Evolutionary conservation across 2,797 vertebrate species (phyloP).

Genomic region (Octomys mimax): DNA sequence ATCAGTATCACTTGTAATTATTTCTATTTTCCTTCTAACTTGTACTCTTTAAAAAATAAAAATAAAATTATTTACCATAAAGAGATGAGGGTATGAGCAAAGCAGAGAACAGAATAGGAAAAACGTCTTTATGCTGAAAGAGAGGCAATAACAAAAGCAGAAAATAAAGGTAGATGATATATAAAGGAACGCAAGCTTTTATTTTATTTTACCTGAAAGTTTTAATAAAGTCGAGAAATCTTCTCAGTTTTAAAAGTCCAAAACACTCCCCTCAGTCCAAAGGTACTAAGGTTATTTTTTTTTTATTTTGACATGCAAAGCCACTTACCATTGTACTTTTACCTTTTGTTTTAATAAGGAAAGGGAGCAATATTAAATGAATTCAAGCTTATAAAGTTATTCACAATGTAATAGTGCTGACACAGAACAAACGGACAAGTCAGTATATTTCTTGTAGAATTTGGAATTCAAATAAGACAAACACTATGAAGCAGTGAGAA

Average conservation of each 20-base stretch:
- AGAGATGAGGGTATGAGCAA: accelerated
- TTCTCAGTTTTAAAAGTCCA: background rate
- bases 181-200: background rate
- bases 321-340: background rate
- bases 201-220: background rate
- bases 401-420: background rate
- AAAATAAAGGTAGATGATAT: background rate
- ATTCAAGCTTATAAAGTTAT: background rate
- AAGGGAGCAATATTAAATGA: background rate
- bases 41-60: too few relatives aligned
- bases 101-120: background rate
- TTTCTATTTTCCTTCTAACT: too few relatives aligned
- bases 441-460: background rate
- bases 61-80: too few relatives aligned
- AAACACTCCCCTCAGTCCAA: background rate
- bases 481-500: background rate
- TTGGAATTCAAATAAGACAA: background rate
- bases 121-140: background rate
- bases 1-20: too few relatives aligned
- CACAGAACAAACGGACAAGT: background rate
- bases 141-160: background rate
- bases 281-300: background rate
- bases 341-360: background rate
- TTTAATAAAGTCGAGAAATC: background rate
- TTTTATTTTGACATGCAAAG: background rate